phyloP scores from a whole-genome alignment of 2,113 vertebrate genomes.

The Megaceryle torquata region DNA sequence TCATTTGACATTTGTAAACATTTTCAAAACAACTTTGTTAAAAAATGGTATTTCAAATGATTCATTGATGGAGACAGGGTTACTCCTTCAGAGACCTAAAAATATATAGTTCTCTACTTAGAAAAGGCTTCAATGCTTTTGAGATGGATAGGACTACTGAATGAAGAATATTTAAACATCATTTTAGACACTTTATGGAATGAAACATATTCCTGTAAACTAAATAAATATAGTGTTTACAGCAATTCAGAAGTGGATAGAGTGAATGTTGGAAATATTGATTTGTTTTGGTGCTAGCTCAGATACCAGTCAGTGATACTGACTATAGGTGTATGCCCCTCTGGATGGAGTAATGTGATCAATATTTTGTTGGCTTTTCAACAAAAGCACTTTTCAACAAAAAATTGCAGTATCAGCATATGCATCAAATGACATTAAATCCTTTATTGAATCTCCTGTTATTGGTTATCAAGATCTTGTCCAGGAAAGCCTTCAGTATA shows the following conservation, averaged over 20 bases:
- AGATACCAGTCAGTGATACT: background rate
- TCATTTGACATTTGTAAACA: background rate
- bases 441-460: background rate
- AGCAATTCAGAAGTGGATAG: background rate
- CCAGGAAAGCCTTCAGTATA: background rate
- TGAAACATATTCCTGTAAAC: background rate
- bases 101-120: background rate
- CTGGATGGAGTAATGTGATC: accelerated
- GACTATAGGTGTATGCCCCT: background rate
- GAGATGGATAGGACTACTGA: background rate
- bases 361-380: background rate
- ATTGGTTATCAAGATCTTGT: background rate
- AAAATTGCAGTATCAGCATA: background rate
- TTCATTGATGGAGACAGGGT: background rate
- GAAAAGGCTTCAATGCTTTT: background rate
- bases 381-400: background rate
- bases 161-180: background rate
- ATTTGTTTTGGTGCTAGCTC: background rate
- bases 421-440: background rate
- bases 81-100: background rate
- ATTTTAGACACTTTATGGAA: background rate
- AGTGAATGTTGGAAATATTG: background rate
- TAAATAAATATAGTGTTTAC: background rate
- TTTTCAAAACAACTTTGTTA: background rate
- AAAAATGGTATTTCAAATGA: background rate